Percentiles rank a stretch among this genome's conserved stretches.
Evolutionary conservation across 2,113 vertebrate genomes (phyloP).

Genomic region (Anser brachyrhynchus): DNA sequence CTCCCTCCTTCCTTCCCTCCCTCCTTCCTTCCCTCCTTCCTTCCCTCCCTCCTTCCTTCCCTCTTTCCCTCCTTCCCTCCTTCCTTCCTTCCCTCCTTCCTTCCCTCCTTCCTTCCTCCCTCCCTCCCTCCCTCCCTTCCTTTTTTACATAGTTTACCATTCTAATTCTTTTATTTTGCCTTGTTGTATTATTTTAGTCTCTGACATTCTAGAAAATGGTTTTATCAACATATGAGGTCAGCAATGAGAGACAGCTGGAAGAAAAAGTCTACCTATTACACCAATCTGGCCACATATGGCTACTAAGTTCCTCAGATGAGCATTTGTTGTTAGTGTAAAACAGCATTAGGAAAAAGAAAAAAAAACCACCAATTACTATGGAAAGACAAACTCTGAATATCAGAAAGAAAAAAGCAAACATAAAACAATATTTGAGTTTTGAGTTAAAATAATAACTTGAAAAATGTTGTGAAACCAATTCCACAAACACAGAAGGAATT

Average conservation of each 20-base stretch:
- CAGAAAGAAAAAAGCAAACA: not conserved
- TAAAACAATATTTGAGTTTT: not conserved
- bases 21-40: no score
- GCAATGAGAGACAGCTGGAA: not conserved
- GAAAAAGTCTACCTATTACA: not conserved
- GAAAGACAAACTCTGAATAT: not conserved
- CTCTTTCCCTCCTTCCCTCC: no score
- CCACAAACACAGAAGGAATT: conserved; percentile 19
- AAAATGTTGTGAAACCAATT: not conserved
- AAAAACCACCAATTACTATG: not conserved
- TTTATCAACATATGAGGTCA: not conserved
- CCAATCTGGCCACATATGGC: not conserved
- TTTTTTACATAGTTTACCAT: not conserved
- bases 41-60: no score
- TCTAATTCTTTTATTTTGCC: not conserved
- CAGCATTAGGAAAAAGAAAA: not conserved
- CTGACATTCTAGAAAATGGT: not conserved
- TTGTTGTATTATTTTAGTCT: not conserved
- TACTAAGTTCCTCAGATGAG: not conserved
- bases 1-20: no score
- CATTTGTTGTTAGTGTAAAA: not conserved
- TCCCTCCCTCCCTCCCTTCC: no score
- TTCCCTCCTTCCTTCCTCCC: no score
- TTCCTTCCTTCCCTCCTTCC: no score
- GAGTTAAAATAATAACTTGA: not conserved